Conservation (phyloP, 2,888 invertebrate genomes). For the Latrodectus hesperus region DNA sequence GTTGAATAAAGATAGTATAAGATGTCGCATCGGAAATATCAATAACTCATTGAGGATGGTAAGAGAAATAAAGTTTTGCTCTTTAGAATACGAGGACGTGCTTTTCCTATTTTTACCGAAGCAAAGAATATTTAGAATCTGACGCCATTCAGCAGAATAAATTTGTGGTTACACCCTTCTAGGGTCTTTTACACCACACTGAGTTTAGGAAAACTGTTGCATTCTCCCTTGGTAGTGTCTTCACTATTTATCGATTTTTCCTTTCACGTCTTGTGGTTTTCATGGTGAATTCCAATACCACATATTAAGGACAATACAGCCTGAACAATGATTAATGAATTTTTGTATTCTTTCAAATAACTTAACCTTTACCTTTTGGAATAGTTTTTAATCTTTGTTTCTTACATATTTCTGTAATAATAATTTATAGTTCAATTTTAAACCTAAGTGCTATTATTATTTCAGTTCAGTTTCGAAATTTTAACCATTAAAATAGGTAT, state of each 20-base stretch:
- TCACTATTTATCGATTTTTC: conserved; percentile 30
- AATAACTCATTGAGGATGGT: conserved; percentile 39
- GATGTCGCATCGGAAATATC: conserved; percentile 57
- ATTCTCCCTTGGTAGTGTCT: conserved; percentile 6
- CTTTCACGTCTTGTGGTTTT: conserved; percentile 16
- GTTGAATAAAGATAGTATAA: conserved; percentile 52
- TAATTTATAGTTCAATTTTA: no score
- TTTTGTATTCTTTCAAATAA: no score
- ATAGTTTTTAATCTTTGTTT: no score
- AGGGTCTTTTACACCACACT: conserved; percentile 16
- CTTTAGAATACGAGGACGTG: conserved; percentile 43
- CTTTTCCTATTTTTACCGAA: conserved; percentile 44
- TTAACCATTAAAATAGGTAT: no score
- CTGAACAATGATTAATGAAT: no score
- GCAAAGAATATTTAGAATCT: conserved; percentile 37
- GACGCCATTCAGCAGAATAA: conserved; percentile 37
- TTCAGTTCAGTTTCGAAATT: no score
- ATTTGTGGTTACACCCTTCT: conserved; percentile 22
- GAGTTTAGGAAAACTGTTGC: conserved; percentile 48
- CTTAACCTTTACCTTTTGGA: no score
- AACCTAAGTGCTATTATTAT: no score
- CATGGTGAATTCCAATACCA: conserved; percentile 43
- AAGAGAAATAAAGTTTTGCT: conserved; percentile 14
- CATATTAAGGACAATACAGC: conserved; percentile 18
- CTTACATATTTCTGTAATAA: no score